Base-by-base conservation (phyloP, 2,797 vertebrate genomes). In the Microctenopoma steveboyesi region DNA sequence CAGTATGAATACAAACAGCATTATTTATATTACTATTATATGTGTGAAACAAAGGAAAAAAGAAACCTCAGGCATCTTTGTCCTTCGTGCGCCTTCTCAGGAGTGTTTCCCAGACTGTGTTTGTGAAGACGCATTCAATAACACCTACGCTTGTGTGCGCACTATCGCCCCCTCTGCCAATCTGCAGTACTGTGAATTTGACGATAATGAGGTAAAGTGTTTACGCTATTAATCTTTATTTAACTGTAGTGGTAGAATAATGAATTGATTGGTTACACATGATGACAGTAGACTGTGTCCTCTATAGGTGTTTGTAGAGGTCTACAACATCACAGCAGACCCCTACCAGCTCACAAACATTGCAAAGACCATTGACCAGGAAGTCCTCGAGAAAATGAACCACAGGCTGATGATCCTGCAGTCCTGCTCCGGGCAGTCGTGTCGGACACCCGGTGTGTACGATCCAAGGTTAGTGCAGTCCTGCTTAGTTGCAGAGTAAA, bases 51-150 rank as follows among this genome's bases (percentile, higher is more conserved):
- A 40, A 5, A 3, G 10, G 12, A 42, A 58, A 0, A 47, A 39
- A 39, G 18, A 50, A 27, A n/a, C 15, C 1, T 5, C 1, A 35
- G 9, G 14, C 7, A 33, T 40, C 15, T 30, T 25, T 37, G 15
- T 10, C 2, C 2, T 18, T 8, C 40, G 5, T 40, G 1, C 5
- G 9, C 15, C 28, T 48, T 53, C 27, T 63, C 49, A 99, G 98
- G 94, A 97, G 91, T 99, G 98, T 88, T 99, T 99, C 85, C 97
- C 97, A 16, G 97, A 99, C 86, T 99, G 98, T 30, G 97, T 99
- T 48, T 99, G 98, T 72, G 97, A 99, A 84, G 97, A 99, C 75
- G 93, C 98, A 0, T 98, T 94, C 60, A 99, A 99, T 89, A 99
- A 99, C 89, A 99, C 97, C 0, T 99, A 99, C 0, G 97, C 98